Base-by-base conservation (phyloP, 2,797 vertebrate genomes). In the Phylloscopus collybita region DNA sequence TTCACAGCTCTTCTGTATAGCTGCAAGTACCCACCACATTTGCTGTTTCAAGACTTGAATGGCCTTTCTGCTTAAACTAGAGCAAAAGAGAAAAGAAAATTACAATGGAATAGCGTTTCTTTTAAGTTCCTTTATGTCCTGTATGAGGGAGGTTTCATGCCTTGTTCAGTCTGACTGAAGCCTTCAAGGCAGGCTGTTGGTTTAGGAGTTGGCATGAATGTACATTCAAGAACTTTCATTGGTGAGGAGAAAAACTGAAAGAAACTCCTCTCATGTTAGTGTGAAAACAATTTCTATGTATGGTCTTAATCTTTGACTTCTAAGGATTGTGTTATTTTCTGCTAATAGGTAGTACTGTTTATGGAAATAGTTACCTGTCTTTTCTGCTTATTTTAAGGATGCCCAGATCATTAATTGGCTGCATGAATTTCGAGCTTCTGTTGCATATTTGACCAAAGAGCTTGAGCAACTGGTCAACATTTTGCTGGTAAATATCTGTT, bases 341-440 rank as follows among this genome's bases (percentile, higher is more conserved):
- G 64, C 15, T 61, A 62, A 16, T n/a, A 59, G 19, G 7, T 44
- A 40, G 11, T 73, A 79, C 26, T 64, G 10, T 50, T 60, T 78
- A n/a, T 62, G 73, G 22, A 29, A 76, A 29, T 82, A 70, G 5
- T 69, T 53, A n/a, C 1, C 25, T 29, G 0, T 56, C 84, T 88
- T 93, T 87, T 94, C 83, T 97, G 21, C 64, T 75, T 92, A 30
- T 81, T 97, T 89, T 85, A 95, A 99, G 99, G 99, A 99, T 93
- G 98, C 98, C 47, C 99, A 99, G 97, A 98, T 99, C 92, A 98
- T 99, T 94, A 99, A 96, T 88, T 99, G 99, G 99, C 98, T 99
- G 13, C 98, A 98, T 32, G 99, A 99, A 76, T 98, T 99, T 71
- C 98, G 99, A 23, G 95, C 92, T 44, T 98, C 98, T 73, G 97